Base-by-base conservation (phyloP, 30 jellyfish, hydroid and myxozoan genomes). In the Aurelia aurita region DNA sequence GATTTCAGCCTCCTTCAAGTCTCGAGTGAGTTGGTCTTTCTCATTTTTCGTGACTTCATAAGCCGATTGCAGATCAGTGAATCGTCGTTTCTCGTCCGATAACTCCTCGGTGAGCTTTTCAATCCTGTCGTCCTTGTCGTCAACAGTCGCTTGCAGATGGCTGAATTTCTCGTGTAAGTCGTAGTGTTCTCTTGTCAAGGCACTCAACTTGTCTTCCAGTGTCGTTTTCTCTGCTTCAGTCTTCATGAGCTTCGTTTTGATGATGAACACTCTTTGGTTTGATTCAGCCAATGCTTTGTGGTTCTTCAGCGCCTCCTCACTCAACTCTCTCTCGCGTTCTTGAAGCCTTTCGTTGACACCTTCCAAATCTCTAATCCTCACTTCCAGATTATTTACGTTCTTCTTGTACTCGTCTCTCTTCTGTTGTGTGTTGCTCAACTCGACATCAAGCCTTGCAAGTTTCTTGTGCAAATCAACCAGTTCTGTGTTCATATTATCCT, bases 371-470 rank as follows among this genome's bases (percentile, higher is more conserved):
- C 88, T 88, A 74, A 94, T 68, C 69, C 71, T 94, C 19, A 82
- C 70, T 66, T 94, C 99, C 23, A 77, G 68, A 1, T 59, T 89
- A 54, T n/a, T 79, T 7, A 79, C 60, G n/a, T 63, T 47, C 69
- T 87, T 79, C 86, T 94, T 94, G 86, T 75, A 89, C 55, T 94
- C 99, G 58, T 94, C 99, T 29, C 99, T 79, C 84, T 94, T 94
- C 91, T 77, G 84, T 35, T 77, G 88, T 3, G 97, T 90, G 75
- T 87, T 78, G 19, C 87, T 91, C 60, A 89, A 81, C 78, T 88
- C 97, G 54, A 89, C 97, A 61, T 94, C 99, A 15, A 88, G 86
- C 31, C 88, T 94, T 26, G 99, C 88, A 79, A 94, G 73, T 74
- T 64, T 66, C 90, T 89, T 88, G 61, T 94, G 99, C 77, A 94